Evolutionary conservation across 1,140 invertebrate species (phyloP), one percentile per base, ranked within the genome.

Genomic region (Schlechtendalia chinensis): DNA sequence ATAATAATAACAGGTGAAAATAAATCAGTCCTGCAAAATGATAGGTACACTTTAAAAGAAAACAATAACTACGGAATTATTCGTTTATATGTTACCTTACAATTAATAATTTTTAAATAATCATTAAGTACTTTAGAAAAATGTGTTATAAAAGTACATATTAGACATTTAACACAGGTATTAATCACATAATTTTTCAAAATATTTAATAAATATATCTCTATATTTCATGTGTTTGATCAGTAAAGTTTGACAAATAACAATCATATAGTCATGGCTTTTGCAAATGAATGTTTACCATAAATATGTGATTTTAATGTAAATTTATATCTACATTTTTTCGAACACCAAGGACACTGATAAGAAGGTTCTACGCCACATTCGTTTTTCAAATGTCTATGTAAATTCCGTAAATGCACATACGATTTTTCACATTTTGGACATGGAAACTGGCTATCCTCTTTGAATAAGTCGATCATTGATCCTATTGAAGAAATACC

Each of bases 311-410:
- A 77, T 54, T 83, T 83, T 14, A 85, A 81, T 45, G 83, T 83
- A 56, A 82, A 82, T 63, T 84, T 84, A 27, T 84, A 83, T 67
- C 84, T 84, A 56, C 84, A 84, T 69, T 83, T 85, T 74, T 84
- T 84, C 50, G 83, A 81, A 82, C 85, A 86, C 32, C 82, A 80
- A 17, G 83, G 39, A 81, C 83, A 84, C n/a, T 50, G 61, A 65
- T 82, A 84, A 32, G 65, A 74, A 16, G 82, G 82, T 59, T 74
- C 81, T 0, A 75, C 77, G 16, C 83, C 83, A 71, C 83, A 84
- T 79, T 84, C 83, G 32, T 82, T 81, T 63, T 83, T 83, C 16
- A 83, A 63, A 81, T 84, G 83, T 27, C 83, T 58, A 10, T 59
- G 61, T 16, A 83, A 58, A 22, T 81, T 82, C 79, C 83, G 81